Conservation (phyloP, 2,888 invertebrate species). For the Rhogogaster chlorosoma region DNA sequence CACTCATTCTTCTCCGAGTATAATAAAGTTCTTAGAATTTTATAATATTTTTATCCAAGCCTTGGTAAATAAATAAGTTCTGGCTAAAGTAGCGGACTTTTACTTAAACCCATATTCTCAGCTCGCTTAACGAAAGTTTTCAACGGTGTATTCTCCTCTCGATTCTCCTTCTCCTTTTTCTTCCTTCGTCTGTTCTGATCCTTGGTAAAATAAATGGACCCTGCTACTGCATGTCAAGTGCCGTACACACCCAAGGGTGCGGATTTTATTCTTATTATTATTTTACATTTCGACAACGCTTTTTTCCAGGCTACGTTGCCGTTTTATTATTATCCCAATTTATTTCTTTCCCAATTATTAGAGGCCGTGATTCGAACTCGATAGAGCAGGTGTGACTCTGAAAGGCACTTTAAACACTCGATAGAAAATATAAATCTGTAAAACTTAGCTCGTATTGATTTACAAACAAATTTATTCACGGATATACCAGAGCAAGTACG, state of each 20-base stretch:
- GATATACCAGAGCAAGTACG: background rate
- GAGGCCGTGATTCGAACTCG: background rate
- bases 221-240: background rate
- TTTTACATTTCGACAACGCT: background rate
- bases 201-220: conserved; percentile 11
- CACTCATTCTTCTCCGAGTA: background rate
- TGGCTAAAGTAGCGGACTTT: background rate
- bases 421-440: background rate
- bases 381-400: background rate
- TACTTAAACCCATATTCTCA: conserved; percentile 3
- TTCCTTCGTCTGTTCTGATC: background rate
- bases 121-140: background rate
- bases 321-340: conserved; percentile 10
- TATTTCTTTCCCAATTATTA: background rate
- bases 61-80: conserved; percentile 22
- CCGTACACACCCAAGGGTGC: conserved; percentile 9
- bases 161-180: background rate
- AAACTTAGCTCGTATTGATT: background rate
- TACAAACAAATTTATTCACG: background rate
- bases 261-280: background rate
- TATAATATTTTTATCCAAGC: background rate
- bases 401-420: background rate
- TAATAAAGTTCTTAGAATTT: background rate
- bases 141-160: background rate
- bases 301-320: background rate